These are phyloP conservation scores for Eupsittula cactorum DNA, from an alignment of 2,113 vertebrate genomes.

Conservation along the genomic window DNA sequence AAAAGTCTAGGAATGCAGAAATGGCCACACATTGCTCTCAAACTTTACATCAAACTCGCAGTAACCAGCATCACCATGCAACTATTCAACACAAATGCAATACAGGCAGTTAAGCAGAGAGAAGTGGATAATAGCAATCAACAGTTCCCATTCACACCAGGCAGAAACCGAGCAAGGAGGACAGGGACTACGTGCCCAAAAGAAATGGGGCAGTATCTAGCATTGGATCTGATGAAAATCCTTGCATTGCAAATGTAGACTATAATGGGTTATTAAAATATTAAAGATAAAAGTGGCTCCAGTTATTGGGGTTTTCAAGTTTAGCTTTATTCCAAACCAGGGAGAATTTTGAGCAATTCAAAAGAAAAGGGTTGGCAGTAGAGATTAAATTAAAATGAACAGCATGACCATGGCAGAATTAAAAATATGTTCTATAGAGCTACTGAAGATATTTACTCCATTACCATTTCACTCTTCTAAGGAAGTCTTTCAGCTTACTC, in stretches of 20 bases:
- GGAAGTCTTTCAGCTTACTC: background rate
- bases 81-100: background rate
- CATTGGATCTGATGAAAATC: background rate
- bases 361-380: background rate
- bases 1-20: background rate
- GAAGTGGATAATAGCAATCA: background rate
- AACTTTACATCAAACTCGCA: background rate
- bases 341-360: conserved; percentile 1
- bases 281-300: conserved; percentile 13
- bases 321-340: background rate
- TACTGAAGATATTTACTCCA: conserved; percentile 28
- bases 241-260: background rate
- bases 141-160: background rate
- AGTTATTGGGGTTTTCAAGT: background rate
- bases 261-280: conserved; percentile 10
- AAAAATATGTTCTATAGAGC: background rate
- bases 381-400: conserved; percentile 40
- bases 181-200: background rate
- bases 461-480: background rate
- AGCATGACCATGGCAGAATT: background rate
- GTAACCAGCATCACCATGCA: background rate
- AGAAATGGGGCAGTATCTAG: background rate
- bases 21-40: background rate
- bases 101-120: background rate
- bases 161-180: background rate